A percentile compares a stretch with the other conserved stretches of the same genome.
Conservation (phyloP, 1,140 invertebrate species). For the Calliphora vicina region DNA sequence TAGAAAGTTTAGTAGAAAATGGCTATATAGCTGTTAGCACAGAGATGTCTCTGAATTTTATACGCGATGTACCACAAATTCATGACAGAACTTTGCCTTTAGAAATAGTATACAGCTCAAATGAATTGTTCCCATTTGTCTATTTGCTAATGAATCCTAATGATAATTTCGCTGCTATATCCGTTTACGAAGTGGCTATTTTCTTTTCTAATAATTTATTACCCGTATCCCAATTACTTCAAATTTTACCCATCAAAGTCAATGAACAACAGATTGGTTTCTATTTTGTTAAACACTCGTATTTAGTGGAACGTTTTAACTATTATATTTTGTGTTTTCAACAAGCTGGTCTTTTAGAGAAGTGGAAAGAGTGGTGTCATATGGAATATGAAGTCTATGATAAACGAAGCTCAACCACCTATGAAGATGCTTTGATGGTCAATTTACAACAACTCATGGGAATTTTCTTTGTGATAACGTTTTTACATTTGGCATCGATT, state of each 20-base stretch:
- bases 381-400: too few species aligned
- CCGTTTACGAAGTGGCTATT: neutral
- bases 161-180: neutral
- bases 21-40: neutral
- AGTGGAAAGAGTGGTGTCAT: neutral
- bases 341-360: neutral
- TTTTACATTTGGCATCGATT: neutral
- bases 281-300: slow-evolving; percentile 12
- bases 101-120: neutral
- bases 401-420: too few species aligned
- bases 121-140: neutral
- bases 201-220: neutral
- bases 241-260: neutral
- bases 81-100: neutral
- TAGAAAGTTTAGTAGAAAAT: neutral
- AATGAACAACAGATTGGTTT: slow-evolving; percentile 4
- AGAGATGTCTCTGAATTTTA: neutral
- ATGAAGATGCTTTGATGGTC: neutral
- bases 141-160: neutral
- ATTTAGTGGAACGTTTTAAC: slow-evolving; percentile 7
- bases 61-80: neutral
- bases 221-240: neutral
- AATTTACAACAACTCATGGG: neutral
- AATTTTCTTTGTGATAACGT: neutral
- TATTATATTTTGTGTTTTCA: neutral